Evolutionary conservation across 2,113 vertebrate species (phyloP), one percentile per base, ranked within the genome.

Genomic region (Todiramphus saurophagus): DNA sequence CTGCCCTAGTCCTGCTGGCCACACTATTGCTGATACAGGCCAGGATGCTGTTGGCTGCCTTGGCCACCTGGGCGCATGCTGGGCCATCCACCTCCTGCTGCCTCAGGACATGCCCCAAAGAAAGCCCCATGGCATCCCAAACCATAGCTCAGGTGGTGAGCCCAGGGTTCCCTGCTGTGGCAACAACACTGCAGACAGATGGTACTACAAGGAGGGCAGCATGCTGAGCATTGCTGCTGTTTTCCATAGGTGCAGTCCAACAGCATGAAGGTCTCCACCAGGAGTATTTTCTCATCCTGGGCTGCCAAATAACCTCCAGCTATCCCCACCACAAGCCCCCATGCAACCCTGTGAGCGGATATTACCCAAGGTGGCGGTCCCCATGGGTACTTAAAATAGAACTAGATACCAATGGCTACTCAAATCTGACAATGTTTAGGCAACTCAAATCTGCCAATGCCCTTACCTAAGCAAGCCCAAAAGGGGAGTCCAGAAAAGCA

Each of bases 101-200:
- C 16, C 50, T 31, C 20, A 58, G 55, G 20, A 41, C 7, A 14
- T 64, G 33, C 6, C 20, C 33, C 27, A 58, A 43, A 51, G 35
- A 51, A 33, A 44, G 16, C 10, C 11, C 16, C 50, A 16, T 3
- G 33, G 35, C 7, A 15, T 66, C 25, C 55, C 21, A 23, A 28
- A 37, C 23, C 5, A 1, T 20, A 20, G 10, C 37, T 50, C 33
- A 1, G 0, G 31, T 4, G 2, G 41, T 25, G 30, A 77, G 48
- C 62, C 62, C 7, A 2, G n/a, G 11, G 7, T n/a, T n/a, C 46
- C 27, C 17, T 13, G 21, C 10, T 6, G 0, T 1, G 5, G 39
- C 30, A 41, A 62, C 27, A 31, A 16, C 5, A 4, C 6, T 18
- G 37, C 53, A 60, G 53, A 37, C 44, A 37, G 62, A 67, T 1